Conservation (phyloP, 2,113 vertebrate genomes). For the Pseudopodoces humilis region DNA sequence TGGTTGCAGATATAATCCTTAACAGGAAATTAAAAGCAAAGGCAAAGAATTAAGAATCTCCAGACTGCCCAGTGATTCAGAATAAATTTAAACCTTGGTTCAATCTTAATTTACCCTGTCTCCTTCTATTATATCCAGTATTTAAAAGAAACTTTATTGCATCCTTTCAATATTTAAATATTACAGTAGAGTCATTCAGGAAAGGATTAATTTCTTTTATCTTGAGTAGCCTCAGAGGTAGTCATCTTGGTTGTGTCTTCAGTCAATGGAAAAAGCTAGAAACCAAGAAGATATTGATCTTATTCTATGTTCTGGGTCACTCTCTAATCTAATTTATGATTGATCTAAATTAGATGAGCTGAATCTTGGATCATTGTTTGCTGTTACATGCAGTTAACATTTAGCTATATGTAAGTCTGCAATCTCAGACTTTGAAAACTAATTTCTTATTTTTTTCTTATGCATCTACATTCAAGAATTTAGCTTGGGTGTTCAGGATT, state of each 20-base stretch:
- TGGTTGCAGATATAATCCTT: background rate
- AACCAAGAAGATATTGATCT: background rate
- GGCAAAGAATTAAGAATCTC: background rate
- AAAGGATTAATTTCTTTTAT: background rate
- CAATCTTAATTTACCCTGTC: background rate
- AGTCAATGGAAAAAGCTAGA: background rate
- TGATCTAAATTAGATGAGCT: background rate
- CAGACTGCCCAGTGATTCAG: background rate
- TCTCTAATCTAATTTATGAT: background rate
- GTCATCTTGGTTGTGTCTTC: background rate
- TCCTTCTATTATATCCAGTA: background rate
- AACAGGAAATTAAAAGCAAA: constrained; percentile 35
- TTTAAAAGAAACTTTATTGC: background rate
- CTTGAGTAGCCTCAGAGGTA: background rate
- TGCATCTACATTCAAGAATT: background rate
- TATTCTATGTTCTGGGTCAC: background rate
- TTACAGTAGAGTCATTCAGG: background rate
- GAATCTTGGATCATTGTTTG: background rate
- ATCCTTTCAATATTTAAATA: background rate
- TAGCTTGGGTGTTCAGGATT: background rate
- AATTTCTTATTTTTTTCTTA: background rate
- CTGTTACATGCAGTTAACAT: background rate
- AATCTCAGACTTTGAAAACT: background rate
- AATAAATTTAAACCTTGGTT: background rate
- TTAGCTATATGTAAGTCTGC: background rate